Percentiles rank a stretch among this genome's conserved stretches.
Evolutionary conservation across 2,888 invertebrate species (phyloP).

Genomic region (Drosophila fulvimacula): DNA sequence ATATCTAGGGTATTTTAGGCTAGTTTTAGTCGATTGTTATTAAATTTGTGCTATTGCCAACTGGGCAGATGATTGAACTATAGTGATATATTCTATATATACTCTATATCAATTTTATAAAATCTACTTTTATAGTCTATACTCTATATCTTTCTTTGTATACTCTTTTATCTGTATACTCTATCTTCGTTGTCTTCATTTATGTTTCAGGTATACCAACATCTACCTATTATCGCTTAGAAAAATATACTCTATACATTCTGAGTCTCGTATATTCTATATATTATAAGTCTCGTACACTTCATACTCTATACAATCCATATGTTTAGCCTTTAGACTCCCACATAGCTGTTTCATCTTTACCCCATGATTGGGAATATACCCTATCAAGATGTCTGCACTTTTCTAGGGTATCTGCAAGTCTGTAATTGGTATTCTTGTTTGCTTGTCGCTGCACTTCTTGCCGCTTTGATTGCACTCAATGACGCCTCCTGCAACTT

Average conservation of each 20-base stretch:
- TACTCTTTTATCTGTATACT: too few relatives aligned
- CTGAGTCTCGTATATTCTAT: background rate
- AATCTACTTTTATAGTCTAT: too few relatives aligned
- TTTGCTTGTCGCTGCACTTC: conserved; percentile 29
- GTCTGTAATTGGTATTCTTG: background rate
- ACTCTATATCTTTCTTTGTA: background rate
- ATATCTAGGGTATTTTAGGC: background rate
- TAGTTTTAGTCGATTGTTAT: background rate
- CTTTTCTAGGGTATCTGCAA: background rate
- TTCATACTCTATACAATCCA: too few relatives aligned
- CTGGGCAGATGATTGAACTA: background rate
- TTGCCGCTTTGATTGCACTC: conserved; percentile 34
- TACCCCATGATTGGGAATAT: background rate
- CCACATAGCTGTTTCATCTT: too few relatives aligned
- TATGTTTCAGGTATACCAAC: too few relatives aligned
- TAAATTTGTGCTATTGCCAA: background rate
- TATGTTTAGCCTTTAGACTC: too few relatives aligned
- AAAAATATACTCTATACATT: too few relatives aligned
- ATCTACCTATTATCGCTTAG: too few relatives aligned
- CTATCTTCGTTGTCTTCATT: background rate
- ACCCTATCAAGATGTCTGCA: background rate
- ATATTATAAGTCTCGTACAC: too few relatives aligned
- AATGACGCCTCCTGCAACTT: conserved; percentile 35
- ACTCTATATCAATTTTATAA: too few relatives aligned
- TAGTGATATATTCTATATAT: background rate